Base-by-base conservation (phyloP, 2,888 invertebrate genomes). In the Boloria selene region DNA sequence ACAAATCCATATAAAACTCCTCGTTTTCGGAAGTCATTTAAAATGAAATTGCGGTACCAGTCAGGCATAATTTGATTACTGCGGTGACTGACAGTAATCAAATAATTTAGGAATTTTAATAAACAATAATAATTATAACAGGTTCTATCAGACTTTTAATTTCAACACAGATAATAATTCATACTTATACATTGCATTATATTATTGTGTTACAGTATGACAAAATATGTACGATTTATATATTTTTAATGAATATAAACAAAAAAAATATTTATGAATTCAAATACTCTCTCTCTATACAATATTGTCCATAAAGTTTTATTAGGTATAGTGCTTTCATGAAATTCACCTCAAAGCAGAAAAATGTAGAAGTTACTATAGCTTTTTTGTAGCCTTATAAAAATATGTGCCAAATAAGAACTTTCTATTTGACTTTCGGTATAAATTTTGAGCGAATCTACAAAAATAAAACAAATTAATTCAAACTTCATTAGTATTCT, bases 401-500 rank as follows among this genome's bases (percentile, higher is more conserved):
- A 56, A 52, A 56, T 44, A 44, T 44, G 44, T 44, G 55, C 14
- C 42, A 44, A 56, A 56, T 14, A 22, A 44, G 13, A 59, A 49
- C 16, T 59, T 59, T 31, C 17, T 31, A 31, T 45, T 47, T 53
- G 49, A 58, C 50, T 64, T 47, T 56, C 13, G 26, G 59, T 47
- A 22, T 64, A 26, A 44, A 58, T 45, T 64, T 31, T 52, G 18
- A 31, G 16, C 4, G 31, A 17, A 14, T 52, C 47, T 49, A 38
- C 38, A 18, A 17, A 49, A 50, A 52, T 59, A 42, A 58, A 52
- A 58, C 31, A 47, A 58, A 58, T 52, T 51, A 59, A 64, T 60
- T 49, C 60, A 42, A 47, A 50, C 60, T 60, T 65, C 65, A 65
- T 65, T 65, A 59, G 65, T 54, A 58, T 61, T 61, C 42, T 45